These are phyloP conservation scores for Stenichneumon culpator DNA, from an alignment of 2,888 invertebrate genomes.

Conservation along the genomic window DNA sequence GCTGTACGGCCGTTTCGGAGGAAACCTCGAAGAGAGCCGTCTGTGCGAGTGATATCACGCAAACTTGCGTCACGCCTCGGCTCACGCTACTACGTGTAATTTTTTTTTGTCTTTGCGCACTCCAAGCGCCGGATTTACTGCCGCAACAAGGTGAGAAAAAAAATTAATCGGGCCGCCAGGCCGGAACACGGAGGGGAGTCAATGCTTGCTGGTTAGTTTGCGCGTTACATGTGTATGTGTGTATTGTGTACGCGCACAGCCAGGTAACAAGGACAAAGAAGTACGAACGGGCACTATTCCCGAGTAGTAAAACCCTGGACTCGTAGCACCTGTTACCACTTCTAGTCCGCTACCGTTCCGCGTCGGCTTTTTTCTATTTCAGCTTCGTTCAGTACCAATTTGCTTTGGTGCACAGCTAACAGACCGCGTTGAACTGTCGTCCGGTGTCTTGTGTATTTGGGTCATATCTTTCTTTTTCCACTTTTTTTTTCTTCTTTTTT, in stretches of 20 bases:
- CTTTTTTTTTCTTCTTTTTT: neutral
- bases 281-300: constrained; percentile 27
- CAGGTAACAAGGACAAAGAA: constrained; percentile 46
- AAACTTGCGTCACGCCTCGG: constrained; percentile 45
- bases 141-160: constrained; percentile 31
- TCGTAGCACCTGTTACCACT: neutral
- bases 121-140: constrained; percentile 16
- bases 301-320: constrained; percentile 32
- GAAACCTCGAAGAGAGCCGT: constrained; percentile 39
- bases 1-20: neutral
- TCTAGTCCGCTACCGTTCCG: constrained; percentile 1
- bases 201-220: constrained; percentile 9
- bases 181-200: constrained; percentile 31
- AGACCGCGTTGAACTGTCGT: constrained; percentile 7
- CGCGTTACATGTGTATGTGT: neutral
- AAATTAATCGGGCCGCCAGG: constrained; percentile 37
- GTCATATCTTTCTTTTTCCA: constrained; percentile 20
- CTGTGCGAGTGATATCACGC: constrained; percentile 43
- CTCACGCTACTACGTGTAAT: constrained; percentile 25
- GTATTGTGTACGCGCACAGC: neutral
- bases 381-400: constrained; percentile 27
- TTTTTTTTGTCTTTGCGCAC: constrained; percentile 32
- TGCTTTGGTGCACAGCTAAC: constrained; percentile 5
- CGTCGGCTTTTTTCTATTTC: constrained; percentile 25
- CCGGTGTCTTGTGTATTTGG: constrained; percentile 3